Evolutionary conservation across 1,140 invertebrate genomes (phyloP), one percentile per base, ranked within the genome.

Genomic region (Drosophila leontia): DNA sequence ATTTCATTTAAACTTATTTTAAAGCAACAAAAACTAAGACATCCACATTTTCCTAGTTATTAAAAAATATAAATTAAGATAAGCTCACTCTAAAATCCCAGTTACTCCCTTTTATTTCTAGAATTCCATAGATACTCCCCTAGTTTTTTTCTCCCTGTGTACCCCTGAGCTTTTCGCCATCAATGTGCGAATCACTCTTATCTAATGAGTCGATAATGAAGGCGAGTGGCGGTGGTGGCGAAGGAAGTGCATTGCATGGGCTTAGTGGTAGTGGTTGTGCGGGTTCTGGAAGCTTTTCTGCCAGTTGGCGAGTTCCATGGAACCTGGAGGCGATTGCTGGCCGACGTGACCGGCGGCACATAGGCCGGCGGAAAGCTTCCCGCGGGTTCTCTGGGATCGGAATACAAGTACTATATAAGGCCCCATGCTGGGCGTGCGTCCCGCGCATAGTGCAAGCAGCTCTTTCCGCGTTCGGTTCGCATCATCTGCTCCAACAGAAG

Each of bases 161-260:
- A 19, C 19, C 8, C 9, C 8, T 15, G 41, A 80, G 76, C 80
- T 81, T 80, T 81, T 51, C 23, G 69, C 48, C 56, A 51, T 41
- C 51, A 8, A 70, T 69, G 78, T 81, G 82, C 68, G 60, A 76
- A 78, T 74, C 41, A 41, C 63, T 47, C 80, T 87, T 88, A 87
- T 87, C 83, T 77, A 84, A 70, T 74, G 80, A 87, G 67, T 87
- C 84, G 84, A 84, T 87, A 87, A 88, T 88, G 59, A 34, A 19
- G 58, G 41, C 42, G 47, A 47, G 61, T 39, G 39, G 48, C 37
- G 32, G 82, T 53, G 53, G 78, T 9, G 53, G 78, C 35, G 37
- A 34, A 76, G 79, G 75, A 79, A 86, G 83, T 87, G 82, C 82
- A 86, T 86, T 32, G 13, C 51, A 9, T 55, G 51, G 51, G 51